phyloP scores from a whole-genome alignment of 2,888 invertebrate genomes.

The Xestia rhomboidea region DNA sequence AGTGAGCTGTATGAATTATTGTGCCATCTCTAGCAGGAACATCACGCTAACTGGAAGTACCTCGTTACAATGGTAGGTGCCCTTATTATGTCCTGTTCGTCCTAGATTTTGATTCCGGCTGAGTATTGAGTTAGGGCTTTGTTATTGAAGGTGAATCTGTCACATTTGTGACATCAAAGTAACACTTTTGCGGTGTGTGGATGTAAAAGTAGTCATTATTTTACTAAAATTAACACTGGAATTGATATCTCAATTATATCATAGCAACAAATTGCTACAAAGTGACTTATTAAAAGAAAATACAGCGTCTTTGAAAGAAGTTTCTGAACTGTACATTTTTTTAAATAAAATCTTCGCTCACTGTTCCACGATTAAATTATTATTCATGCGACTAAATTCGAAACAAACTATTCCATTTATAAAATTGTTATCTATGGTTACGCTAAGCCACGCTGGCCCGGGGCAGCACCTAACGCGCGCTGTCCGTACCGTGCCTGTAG shows the following conservation, averaged over 20 bases:
- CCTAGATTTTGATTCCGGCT: conserved; percentile 20
- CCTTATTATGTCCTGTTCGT: conserved; percentile 31
- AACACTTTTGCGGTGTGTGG: neutral
- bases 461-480: conserved; percentile 71
- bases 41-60: conserved; percentile 46
- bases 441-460: conserved; percentile 68
- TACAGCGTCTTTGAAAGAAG: neutral
- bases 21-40: conserved; percentile 51
- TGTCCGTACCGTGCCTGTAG: conserved; percentile 68
- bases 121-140: conserved; percentile 12
- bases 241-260: conserved; percentile 1
- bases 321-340: neutral
- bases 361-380: conserved; percentile 67
- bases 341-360: conserved; percentile 36
- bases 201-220: neutral
- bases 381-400: conserved; percentile 69
- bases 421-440: conserved; percentile 72
- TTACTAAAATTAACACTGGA: neutral
- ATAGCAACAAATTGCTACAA: neutral
- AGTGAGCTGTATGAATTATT: conserved; percentile 75
- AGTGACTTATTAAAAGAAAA: neutral
- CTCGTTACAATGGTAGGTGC: conserved; percentile 30
- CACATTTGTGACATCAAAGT: neutral
- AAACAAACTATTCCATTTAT: conserved; percentile 77
- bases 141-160: neutral